Evolutionary conservation across 2,797 vertebrate species (phyloP).

Genomic region (Triplophysa bombifrons): DNA sequence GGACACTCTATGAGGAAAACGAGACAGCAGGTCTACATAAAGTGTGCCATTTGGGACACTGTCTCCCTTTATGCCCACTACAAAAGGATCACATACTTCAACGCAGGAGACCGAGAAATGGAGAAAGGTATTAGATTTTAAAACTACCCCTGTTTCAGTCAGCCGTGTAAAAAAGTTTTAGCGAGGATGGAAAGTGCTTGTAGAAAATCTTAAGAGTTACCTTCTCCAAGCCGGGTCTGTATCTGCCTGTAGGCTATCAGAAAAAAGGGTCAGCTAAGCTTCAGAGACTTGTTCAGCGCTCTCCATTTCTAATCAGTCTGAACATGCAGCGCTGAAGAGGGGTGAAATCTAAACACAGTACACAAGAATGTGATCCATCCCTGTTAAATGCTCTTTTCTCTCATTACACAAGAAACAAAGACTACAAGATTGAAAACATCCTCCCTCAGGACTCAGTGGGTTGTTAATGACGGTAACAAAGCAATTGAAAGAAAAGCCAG

Average conservation of each 20-base stretch:
- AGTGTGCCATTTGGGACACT: slow-evolving; percentile 7
- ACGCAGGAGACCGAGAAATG: slow-evolving; percentile 12
- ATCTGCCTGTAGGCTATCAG: slow-evolving; percentile 22
- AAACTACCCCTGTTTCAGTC: slow-evolving; percentile 18
- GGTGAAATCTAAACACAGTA: slow-evolving; percentile 9
- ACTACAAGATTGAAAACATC: slow-evolving; percentile 44
- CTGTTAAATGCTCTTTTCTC: slow-evolving; percentile 23
- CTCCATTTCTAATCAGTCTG: slow-evolving; percentile 19
- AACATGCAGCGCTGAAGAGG: slow-evolving; percentile 10
- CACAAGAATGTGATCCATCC: slow-evolving; percentile 17
- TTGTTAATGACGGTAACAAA: slow-evolving; percentile 48
- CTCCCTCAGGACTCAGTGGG: slow-evolving; percentile 35
- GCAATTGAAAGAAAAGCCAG: slow-evolving; percentile 21
- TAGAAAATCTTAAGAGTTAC: slow-evolving; percentile 8
- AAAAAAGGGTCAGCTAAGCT: slow-evolving; percentile 24
- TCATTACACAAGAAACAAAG: slow-evolving; percentile 39
- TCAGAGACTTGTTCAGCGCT: slow-evolving; percentile 3
- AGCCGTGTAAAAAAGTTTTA: background rate
- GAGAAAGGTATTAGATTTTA: slow-evolving; percentile 28
- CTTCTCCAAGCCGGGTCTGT: background rate
- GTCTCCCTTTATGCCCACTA: background rate
- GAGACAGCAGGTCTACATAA: background rate
- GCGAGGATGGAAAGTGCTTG: slow-evolving; percentile 24
- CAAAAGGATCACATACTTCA: slow-evolving; percentile 1
- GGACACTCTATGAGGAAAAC: background rate